These are phyloP conservation scores for Lydus trimaculatus DNA, from an alignment of 2,888 invertebrate species.

Conservation along the genomic window DNA sequence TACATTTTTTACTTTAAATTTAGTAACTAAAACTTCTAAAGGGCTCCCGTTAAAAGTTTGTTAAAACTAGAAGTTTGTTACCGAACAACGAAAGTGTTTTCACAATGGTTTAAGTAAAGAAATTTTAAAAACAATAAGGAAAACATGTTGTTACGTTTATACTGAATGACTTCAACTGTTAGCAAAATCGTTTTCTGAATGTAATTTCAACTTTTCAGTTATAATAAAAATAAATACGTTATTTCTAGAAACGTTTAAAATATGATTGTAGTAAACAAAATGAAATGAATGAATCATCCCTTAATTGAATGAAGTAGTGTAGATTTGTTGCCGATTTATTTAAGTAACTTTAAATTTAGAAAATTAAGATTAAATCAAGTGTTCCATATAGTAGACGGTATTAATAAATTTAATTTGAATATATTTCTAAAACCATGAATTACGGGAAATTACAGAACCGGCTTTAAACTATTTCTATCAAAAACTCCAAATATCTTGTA, in stretches of 20 bases:
- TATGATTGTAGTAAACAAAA: background rate
- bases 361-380: background rate
- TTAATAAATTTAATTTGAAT: background rate
- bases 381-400: background rate
- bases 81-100: conserved; percentile 3
- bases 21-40: background rate
- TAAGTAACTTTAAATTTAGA: background rate
- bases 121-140: background rate
- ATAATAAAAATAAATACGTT: no score
- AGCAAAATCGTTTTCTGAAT: background rate
- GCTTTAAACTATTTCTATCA: no score
- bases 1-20: background rate
- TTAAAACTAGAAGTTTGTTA: background rate
- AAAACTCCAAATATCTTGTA: no score
- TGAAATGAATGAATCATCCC: background rate
- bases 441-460: background rate
- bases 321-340: background rate
- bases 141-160: background rate
- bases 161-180: background rate
- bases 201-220: background rate
- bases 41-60: background rate
- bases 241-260: background rate
- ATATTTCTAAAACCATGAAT: background rate
- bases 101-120: background rate
- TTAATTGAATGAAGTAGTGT: background rate